Conservation (phyloP, 2,888 invertebrate genomes). For the Cephus nigrinus region DNA sequence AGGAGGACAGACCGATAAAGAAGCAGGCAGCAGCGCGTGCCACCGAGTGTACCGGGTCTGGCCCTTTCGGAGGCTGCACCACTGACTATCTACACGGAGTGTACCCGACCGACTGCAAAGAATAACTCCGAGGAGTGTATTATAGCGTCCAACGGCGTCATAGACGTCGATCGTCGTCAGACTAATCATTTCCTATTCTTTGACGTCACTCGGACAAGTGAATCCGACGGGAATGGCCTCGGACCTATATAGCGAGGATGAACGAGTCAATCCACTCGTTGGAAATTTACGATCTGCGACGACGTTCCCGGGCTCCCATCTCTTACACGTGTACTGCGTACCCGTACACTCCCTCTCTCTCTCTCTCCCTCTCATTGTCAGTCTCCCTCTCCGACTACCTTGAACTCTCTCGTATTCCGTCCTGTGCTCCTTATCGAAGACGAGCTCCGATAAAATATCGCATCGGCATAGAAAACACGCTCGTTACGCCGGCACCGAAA, state of each 20-base stretch:
- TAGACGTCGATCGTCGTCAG: background rate
- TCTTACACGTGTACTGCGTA: constrained; percentile 19
- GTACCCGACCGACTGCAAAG: background rate
- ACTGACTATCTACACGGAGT: background rate
- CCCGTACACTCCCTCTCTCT: constrained; percentile 5
- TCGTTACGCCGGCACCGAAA: constrained; percentile 41
- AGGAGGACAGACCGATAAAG: background rate
- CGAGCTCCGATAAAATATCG: constrained; percentile 12
- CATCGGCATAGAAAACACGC: constrained; percentile 16
- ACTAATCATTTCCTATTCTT: constrained; percentile 3
- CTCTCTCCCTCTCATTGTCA: background rate
- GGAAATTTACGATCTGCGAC: background rate
- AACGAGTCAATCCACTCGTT: background rate
- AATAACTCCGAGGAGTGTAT: background rate
- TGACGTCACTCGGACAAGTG: background rate
- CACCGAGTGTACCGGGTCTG: background rate
- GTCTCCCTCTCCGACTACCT: background rate
- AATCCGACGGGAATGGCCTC: constrained; percentile 2
- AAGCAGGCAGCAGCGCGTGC: background rate
- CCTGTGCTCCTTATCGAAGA: background rate
- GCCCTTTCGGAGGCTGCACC: background rate
- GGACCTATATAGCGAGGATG: background rate
- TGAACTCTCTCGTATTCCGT: background rate
- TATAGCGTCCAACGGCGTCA: background rate
- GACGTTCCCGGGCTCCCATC: constrained; percentile 8